phyloP scores from a whole-genome alignment of 1,140 invertebrate species.

The Hestina assimilis region DNA sequence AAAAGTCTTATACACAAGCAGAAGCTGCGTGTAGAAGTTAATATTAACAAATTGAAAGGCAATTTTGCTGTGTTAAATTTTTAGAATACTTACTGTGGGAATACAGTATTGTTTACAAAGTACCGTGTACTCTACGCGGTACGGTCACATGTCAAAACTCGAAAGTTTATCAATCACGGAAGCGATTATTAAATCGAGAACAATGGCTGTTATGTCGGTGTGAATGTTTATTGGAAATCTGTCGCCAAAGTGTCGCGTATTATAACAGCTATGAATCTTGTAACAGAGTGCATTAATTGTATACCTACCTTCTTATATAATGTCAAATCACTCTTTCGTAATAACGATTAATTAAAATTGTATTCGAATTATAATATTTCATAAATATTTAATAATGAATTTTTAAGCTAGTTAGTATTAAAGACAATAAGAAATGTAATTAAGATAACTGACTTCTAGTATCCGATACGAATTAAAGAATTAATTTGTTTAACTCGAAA shows the following conservation, averaged over 20 bases:
- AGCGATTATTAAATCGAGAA: conserved; percentile 30
- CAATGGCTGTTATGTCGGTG: conserved; percentile 25
- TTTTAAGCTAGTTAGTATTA: no score
- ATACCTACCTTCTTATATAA: background rate
- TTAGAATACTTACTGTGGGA: conserved; percentile 22
- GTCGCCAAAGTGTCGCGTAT: conserved; percentile 12
- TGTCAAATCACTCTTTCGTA: conserved; percentile 3
- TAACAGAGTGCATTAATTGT: conserved; percentile 14
- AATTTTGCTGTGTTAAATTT: background rate
- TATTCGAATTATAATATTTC: no score
- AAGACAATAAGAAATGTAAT: no score
- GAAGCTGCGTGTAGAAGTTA: background rate
- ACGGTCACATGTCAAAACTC: conserved; percentile 33
- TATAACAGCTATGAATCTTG: background rate
- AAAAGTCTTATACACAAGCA: no score
- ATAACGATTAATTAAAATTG: background rate
- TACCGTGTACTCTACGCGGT: conserved; percentile 20
- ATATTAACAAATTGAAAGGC: background rate
- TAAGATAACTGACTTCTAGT: no score
- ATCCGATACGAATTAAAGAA: no score
- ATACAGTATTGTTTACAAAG: conserved; percentile 17
- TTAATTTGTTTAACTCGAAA: no score
- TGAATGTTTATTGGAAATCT: conserved; percentile 23
- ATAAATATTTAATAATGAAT: no score
- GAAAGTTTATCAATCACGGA: conserved; percentile 59